phyloP scores from a whole-genome alignment of 2,888 invertebrate species.

The Pogonocherus hispidulus region DNA sequence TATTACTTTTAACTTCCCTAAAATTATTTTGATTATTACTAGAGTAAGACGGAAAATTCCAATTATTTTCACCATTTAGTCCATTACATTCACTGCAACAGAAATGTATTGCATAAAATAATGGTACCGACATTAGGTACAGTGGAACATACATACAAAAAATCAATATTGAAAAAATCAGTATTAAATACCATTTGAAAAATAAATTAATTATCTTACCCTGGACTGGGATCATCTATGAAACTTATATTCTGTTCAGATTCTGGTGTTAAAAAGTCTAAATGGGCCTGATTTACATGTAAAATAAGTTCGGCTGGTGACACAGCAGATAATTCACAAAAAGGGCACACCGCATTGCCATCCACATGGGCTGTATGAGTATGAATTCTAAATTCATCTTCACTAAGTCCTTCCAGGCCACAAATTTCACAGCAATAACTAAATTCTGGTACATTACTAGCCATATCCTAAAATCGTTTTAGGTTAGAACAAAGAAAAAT shows the following conservation, averaged over 20 bases:
- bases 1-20: conserved; percentile 58
- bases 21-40: conserved; percentile 54
- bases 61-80: conserved; percentile 57
- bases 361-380: conserved; percentile 84
- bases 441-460: conserved; percentile 72
- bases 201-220: conserved; percentile 52
- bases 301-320: conserved; percentile 82
- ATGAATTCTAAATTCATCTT: conserved; percentile 84
- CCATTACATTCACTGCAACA: conserved; percentile 62
- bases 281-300: conserved; percentile 88
- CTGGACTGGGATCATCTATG: conserved; percentile 77
- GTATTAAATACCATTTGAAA: neutral
- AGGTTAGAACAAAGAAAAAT: conserved; percentile 10
- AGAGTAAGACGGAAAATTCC: conserved; percentile 58
- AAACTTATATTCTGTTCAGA: conserved; percentile 80
- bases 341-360: conserved; percentile 84
- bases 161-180: conserved; percentile 17
- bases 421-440: conserved; percentile 86
- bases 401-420: conserved; percentile 84
- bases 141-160: neutral
- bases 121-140: neutral
- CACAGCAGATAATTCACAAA: conserved; percentile 83
- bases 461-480: conserved; percentile 60
- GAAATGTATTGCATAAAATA: neutral
- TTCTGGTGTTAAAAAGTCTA: conserved; percentile 86